Evolutionary conservation across 2,797 vertebrate genomes (phyloP), one percentile per base, ranked within the genome.

Genomic region (Lacerta viridis): DNA sequence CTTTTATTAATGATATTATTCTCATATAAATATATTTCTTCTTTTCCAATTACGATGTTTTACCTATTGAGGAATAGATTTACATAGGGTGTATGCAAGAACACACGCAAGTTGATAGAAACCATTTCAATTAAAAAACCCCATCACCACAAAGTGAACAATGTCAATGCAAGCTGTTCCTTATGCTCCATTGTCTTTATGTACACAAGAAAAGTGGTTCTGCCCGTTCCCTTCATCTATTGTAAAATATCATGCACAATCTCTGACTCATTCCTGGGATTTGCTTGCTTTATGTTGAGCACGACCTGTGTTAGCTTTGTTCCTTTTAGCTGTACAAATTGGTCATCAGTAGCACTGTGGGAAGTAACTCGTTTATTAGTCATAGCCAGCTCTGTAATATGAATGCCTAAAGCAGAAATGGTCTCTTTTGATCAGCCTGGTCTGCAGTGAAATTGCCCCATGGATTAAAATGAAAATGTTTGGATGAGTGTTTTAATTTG

Each of bases 281-380:
- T 92, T 88, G 90, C 77, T 36, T 92, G 33, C 84, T 95, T 92
- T 86, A 87, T 90, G 91, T 83, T 90, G 0, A 2, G 94, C 88
- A 91, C 0, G 69, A 92, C 90, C 91, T 91, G 64, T 84, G 92
- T 94, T 93, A 87, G 86, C 91, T 95, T 95, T 93, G 86, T 94
- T 95, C 92, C 90, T 95, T 94, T 93, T 84, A 69, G 85, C 89
- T 86, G 82, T 90, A 95, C 88, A 93, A 94, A 95, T 0, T 93
- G 95, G 91, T 95, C 94, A 95, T 93, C 92, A 80, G 3, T 1
- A 93, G 89, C 87, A 91, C 43, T 25, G 84, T 93, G 91, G 88
- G 86, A 95, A 94, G 90, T 93, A 92, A 93, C 89, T 94, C 94
- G 90, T 93, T 94, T 91, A 91, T 96, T 95, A 96, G 93, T 96